phyloP scores from a whole-genome alignment of 2,797 vertebrate genomes.

The Tadarida brasiliensis region DNA sequence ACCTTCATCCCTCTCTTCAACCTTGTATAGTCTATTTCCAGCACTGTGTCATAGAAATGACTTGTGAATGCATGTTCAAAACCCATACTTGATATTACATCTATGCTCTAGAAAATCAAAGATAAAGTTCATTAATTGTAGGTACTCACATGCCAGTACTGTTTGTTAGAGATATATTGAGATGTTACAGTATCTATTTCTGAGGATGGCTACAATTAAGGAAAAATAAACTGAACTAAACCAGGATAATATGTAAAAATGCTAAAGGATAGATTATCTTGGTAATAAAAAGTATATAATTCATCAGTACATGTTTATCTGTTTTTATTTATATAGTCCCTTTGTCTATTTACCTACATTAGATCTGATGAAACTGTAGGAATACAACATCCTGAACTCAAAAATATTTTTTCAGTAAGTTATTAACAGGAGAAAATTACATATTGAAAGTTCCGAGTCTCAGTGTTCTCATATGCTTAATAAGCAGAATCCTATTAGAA shows the following conservation, averaged over 20 bases:
- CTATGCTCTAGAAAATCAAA: not conserved
- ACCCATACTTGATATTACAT: not conserved
- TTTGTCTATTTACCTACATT: not conserved
- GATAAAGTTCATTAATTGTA: not conserved
- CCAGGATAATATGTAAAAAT: not conserved
- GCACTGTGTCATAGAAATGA: not conserved
- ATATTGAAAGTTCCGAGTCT: not conserved
- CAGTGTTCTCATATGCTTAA: not conserved
- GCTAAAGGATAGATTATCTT: not conserved
- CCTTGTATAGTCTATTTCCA: not conserved
- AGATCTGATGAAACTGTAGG: not conserved
- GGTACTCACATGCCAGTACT: not conserved
- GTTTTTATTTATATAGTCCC: not conserved
- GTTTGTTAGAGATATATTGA: not conserved
- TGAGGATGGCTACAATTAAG: not conserved
- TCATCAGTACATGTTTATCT: not conserved
- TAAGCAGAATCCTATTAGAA: constrained; percentile 48
- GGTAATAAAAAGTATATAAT: not conserved
- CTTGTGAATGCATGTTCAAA: not conserved
- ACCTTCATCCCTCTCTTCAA: not conserved
- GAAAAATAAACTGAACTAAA: not conserved
- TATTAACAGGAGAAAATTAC: not conserved
- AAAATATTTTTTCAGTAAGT: not conserved
- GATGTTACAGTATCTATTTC: not conserved
- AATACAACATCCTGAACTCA: not conserved